A percentile compares a stretch with the other conserved stretches of the same genome.
Conservation (phyloP, 2,888 invertebrate genomes). For the Drosophila borealis region DNA sequence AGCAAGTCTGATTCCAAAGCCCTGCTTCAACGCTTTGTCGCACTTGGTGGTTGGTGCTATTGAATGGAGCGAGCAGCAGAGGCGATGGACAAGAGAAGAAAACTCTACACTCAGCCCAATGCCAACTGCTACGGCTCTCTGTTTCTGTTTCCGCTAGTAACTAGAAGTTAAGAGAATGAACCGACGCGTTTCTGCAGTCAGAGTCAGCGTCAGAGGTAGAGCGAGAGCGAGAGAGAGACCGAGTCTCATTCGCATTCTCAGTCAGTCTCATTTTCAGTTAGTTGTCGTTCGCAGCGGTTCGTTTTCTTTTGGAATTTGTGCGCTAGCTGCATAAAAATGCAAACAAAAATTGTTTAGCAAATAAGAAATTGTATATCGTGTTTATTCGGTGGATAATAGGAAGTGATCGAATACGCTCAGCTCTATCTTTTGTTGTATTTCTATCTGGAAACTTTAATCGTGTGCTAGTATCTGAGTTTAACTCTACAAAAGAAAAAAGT, state of each 20-base stretch:
- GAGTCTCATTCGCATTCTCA: conserved; percentile 18
- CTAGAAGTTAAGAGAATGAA: conserved; percentile 66
- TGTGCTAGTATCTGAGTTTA: not conserved
- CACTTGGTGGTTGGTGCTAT: conserved; percentile 49
- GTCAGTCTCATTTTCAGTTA: conserved; percentile 32
- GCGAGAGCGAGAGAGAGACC: conserved; percentile 5
- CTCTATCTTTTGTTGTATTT: conserved; percentile 3
- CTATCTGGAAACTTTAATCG: not conserved
- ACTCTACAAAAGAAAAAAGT: conserved; percentile 27
- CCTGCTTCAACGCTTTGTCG: conserved; percentile 60
- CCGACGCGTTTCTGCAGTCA: conserved; percentile 1
- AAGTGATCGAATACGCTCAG: conserved; percentile 8
- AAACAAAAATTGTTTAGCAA: conserved; percentile 35
- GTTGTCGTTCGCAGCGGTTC: conserved; percentile 43
- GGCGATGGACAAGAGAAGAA: conserved; percentile 16
- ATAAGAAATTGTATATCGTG: conserved; percentile 35
- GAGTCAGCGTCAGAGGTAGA: conserved; percentile 13
- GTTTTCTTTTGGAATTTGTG: conserved; percentile 51
- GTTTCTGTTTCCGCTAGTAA: conserved; percentile 49
- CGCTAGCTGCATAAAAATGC: conserved; percentile 42
- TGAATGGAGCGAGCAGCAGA: conserved; percentile 10
- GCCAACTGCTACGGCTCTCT: conserved; percentile 33
- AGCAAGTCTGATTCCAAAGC: conserved; percentile 51
- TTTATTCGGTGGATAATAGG: conserved; percentile 8
- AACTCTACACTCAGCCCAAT: conserved; percentile 53